These are phyloP conservation scores for Epinephelus lanceolatus DNA, from an alignment of 2,113 vertebrate species.

Conservation along the genomic window DNA sequence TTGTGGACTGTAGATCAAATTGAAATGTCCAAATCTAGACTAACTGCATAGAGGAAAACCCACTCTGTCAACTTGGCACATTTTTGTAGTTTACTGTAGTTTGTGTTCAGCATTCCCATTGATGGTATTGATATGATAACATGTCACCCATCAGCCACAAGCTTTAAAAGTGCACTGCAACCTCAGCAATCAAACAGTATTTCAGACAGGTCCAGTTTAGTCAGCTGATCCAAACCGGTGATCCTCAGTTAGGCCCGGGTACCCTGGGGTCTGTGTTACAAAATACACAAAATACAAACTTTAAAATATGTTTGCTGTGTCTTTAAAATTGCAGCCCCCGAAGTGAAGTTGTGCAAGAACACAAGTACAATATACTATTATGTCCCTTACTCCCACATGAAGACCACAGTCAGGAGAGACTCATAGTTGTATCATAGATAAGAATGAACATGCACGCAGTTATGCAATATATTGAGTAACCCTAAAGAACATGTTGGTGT, in stretches of 20 bases:
- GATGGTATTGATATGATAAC: not conserved
- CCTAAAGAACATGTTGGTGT: not conserved
- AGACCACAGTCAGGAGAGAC: not conserved
- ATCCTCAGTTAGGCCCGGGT: not conserved
- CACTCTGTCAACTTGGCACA: not conserved
- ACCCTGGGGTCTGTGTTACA: not conserved
- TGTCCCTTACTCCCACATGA: not conserved
- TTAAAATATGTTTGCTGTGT: not conserved
- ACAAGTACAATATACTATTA: not conserved
- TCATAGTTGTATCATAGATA: not conserved
- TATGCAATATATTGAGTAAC: not conserved
- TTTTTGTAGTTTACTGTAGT: not conserved
- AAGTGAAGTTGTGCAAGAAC: not conserved
- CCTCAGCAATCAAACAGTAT: not conserved
- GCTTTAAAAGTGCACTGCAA: not conserved
- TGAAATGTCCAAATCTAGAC: not conserved
- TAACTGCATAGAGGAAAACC: not conserved
- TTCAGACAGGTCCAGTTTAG: not conserved
- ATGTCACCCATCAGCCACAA: not conserved
- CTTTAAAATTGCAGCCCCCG: not conserved
- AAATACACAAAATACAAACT: not conserved
- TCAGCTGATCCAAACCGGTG: not conserved
- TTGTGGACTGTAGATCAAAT: not conserved
- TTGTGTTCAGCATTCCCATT: not conserved
- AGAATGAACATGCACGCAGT: not conserved